A percentile compares a stretch with the other conserved stretches of the same genome.
Evolutionary conservation across 1,140 invertebrate genomes (phyloP).

Genomic region (Zaprionus ornatus): DNA sequence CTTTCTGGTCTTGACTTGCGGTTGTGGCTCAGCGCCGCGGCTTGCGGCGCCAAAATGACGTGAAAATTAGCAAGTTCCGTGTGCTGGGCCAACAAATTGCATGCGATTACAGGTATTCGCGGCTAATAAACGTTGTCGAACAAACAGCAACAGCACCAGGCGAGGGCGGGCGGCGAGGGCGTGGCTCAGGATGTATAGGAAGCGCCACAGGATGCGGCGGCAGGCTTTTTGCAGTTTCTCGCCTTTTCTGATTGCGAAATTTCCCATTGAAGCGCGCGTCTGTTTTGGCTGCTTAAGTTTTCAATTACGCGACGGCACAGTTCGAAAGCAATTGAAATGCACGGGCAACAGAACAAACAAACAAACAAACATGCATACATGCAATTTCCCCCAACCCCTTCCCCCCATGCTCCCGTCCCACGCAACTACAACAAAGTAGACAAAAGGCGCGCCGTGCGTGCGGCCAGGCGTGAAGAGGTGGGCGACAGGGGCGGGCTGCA

Average conservation of each 20-base stretch:
- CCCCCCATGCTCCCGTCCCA: not conserved
- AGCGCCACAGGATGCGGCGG: constrained; percentile 48
- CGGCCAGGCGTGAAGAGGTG: constrained; percentile 60
- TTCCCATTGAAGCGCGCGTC: constrained; percentile 45
- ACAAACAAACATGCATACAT: not conserved
- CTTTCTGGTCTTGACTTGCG: constrained; percentile 12
- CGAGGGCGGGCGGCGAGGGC: constrained; percentile 25
- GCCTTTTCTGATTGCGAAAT: constrained; percentile 63
- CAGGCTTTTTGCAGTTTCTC: constrained; percentile 38
- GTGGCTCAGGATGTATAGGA: constrained; percentile 58
- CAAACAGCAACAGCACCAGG: constrained; percentile 57
- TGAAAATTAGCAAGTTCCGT: constrained; percentile 78
- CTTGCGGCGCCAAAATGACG: constrained; percentile 55
- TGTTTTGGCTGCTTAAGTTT: constrained; percentile 65
- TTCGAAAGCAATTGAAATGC: constrained; percentile 74
- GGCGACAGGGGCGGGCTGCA: constrained; percentile 3
- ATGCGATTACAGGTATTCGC: constrained; percentile 77
- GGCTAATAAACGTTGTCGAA: constrained; percentile 76
- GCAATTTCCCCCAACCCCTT: not conserved
- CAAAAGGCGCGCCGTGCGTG: constrained; percentile 72
- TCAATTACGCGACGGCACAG: constrained; percentile 71
- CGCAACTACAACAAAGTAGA: constrained; percentile 48
- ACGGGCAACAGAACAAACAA: constrained; percentile 53
- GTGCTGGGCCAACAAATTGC: constrained; percentile 68
- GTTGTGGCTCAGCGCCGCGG: constrained; percentile 2